Evolutionary conservation across 2,888 invertebrate genomes (phyloP), one percentile per base, ranked within the genome.

Genomic region (Fragum fragum): DNA sequence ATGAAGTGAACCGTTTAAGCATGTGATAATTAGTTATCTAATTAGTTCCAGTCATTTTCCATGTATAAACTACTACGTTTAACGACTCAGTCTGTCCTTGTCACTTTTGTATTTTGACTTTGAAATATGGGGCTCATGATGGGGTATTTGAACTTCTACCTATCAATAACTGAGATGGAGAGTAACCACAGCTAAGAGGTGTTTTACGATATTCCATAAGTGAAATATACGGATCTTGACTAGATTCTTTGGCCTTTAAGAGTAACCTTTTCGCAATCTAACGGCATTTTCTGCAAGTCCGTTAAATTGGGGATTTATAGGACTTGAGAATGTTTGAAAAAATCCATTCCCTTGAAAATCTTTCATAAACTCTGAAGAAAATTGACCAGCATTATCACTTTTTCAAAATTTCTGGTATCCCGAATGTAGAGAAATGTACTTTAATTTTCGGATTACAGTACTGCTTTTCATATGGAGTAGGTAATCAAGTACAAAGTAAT

Each of bases 201-300:
- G 81, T 79, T 11, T 73, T 78, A 0, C 83, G 47, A 39, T 85
- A 87, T 36, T 75, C 82, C 9, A 87, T 71, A 6, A 84, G 21
- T 9, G 59, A 63, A 18, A 86, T 14, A 23, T 76, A 78, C 6
- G 76, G 74, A 39, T 86, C 76, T 23, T 66, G 29, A 16, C 76
- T 61, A 70, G 70, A 70, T 18, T 63, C 71, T 32, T 76, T 76
- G 0, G 80, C 70, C 29, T 83, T 87, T 16, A n/a, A 52, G 6
- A 88, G 26, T 3, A 90, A n/a, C 0, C 57, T 23, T 63, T 89
- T 88, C 1, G 80, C 76, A 1, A 75, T 88, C 61, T 85, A 1
- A 90, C 89, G 5, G 79, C 73, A n/a, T 59, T 71, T 55, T 88
- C 89, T 16, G 86, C 88, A 11, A 86, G 71, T 11, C 89, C 81